Conservation (phyloP, 2,888 invertebrate genomes). For the Zaprionus bogoriensis region DNA sequence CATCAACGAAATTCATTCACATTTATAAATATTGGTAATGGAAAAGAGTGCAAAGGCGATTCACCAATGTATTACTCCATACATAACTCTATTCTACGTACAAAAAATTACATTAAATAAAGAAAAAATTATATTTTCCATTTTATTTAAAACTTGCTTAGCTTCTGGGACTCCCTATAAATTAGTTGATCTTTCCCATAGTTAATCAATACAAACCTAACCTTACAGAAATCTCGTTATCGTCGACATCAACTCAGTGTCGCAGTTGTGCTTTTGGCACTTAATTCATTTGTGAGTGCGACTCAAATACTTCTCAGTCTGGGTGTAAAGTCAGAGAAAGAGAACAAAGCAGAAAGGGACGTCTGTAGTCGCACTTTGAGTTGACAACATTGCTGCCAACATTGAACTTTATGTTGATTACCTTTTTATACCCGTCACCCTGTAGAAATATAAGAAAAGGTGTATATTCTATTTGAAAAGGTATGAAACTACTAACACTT, state of each 20-base stretch:
- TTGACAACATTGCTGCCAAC: slow-evolving; percentile 68
- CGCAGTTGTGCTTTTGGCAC: slow-evolving; percentile 76
- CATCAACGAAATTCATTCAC: too few relatives aligned
- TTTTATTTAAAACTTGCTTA: too few relatives aligned
- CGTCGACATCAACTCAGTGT: slow-evolving; percentile 46
- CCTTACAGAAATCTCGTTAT: slow-evolving; percentile 13
- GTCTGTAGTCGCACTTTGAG: slow-evolving; percentile 40
- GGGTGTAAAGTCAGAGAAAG: slow-evolving; percentile 39
- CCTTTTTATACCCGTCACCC: slow-evolving; percentile 48
- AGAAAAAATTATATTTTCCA: too few relatives aligned
- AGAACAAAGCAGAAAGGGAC: slow-evolving; percentile 48
- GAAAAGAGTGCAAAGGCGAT: too few relatives aligned
- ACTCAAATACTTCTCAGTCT: slow-evolving; percentile 47
- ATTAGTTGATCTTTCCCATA: too few relatives aligned
- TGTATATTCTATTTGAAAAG: too few relatives aligned
- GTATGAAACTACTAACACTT: too few relatives aligned
- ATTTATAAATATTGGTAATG: too few relatives aligned
- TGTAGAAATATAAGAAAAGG: neutral
- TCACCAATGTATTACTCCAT: too few relatives aligned
- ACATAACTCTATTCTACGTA: too few relatives aligned
- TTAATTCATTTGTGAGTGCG: slow-evolving; percentile 74
- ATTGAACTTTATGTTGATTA: slow-evolving; percentile 78
- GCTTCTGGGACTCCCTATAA: too few relatives aligned
- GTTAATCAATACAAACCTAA: neutral
- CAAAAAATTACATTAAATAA: too few relatives aligned